A percentile compares a stretch with the other conserved stretches of the same genome.
These are phyloP conservation scores for Poeciliopsis occidentalis DNA, from an alignment of 2,113 vertebrate genomes.

Conservation along the genomic window DNA sequence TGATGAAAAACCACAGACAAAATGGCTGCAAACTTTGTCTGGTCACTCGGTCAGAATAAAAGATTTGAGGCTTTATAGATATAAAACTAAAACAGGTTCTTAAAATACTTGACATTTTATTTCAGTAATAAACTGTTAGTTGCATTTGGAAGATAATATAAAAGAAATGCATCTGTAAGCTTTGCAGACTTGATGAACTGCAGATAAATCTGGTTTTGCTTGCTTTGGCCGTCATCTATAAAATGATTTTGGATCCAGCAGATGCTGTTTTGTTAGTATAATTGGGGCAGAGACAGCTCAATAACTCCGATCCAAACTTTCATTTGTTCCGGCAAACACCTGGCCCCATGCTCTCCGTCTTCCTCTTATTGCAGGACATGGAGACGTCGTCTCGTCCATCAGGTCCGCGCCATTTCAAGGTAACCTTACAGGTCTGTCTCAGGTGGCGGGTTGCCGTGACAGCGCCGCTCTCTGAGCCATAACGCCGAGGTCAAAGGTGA, in stretches of 20 bases:
- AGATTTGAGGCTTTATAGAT: background rate
- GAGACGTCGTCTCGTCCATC: slow-evolving; percentile 63
- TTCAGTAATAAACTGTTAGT: background rate
- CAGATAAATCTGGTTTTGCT: slow-evolving; percentile 12
- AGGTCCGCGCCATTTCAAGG: slow-evolving; percentile 63
- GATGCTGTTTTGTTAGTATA: slow-evolving; percentile 54
- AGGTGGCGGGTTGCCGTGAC: slow-evolving; percentile 34
- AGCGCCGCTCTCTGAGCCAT: slow-evolving; percentile 44
- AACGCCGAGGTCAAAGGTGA: slow-evolving; percentile 63
- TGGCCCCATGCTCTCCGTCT: slow-evolving; percentile 18
- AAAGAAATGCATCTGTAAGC: background rate
- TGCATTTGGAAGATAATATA: background rate
- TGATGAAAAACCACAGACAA: no score
- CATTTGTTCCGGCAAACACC: slow-evolving; percentile 48
- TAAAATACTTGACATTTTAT: no score
- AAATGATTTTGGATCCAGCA: slow-evolving; percentile 51
- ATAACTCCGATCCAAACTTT: slow-evolving; percentile 18
- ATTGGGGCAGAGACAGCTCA: slow-evolving; percentile 51
- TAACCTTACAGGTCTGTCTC: slow-evolving; percentile 58
- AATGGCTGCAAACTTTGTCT: background rate
- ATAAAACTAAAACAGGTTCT: background rate
- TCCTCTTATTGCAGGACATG: slow-evolving; percentile 33
- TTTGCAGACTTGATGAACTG: slow-evolving; percentile 45
- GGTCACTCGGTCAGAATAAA: background rate
- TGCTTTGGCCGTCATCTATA: slow-evolving; percentile 48